These are phyloP conservation scores for Rostratula benghalensis DNA, from an alignment of 2,113 vertebrate species.

Conservation along the genomic window DNA sequence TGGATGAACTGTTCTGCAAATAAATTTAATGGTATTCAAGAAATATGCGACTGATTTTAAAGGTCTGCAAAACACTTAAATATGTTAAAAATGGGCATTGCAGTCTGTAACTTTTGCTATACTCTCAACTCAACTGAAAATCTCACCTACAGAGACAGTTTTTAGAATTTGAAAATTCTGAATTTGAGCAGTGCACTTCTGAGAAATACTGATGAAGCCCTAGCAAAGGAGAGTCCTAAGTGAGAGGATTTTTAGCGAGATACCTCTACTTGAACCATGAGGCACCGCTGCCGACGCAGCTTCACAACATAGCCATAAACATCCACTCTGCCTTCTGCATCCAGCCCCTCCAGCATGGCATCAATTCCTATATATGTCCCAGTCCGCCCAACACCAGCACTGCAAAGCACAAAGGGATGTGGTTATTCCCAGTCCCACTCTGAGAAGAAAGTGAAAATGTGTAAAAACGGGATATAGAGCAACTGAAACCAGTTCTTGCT, in stretches of 20 bases:
- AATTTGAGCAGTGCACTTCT: no score
- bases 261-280: constrained; percentile 99
- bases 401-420: constrained; percentile 17
- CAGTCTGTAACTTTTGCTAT: neutral
- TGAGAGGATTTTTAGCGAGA: neutral
- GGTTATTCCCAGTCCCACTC: neutral
- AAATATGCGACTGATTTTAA: neutral
- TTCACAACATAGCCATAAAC: constrained; percentile 91
- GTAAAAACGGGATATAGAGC: neutral
- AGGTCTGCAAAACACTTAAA: neutral
- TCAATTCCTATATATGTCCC: constrained; percentile 96
- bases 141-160: neutral
- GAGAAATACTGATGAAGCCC: neutral
- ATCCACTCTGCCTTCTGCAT: constrained; percentile 87
- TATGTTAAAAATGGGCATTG: neutral
- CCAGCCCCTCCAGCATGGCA: constrained; percentile 94
- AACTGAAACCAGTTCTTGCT: neutral
- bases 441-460: neutral
- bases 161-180: neutral
- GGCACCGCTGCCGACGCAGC: constrained; percentile 90
- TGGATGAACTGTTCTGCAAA: neutral
- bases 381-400: constrained; percentile 93
- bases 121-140: neutral
- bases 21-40: neutral
- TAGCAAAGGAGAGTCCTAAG: neutral